Base-by-base conservation (phyloP, 1,140 invertebrate species). In the Lepidotrigona ventralis region DNA sequence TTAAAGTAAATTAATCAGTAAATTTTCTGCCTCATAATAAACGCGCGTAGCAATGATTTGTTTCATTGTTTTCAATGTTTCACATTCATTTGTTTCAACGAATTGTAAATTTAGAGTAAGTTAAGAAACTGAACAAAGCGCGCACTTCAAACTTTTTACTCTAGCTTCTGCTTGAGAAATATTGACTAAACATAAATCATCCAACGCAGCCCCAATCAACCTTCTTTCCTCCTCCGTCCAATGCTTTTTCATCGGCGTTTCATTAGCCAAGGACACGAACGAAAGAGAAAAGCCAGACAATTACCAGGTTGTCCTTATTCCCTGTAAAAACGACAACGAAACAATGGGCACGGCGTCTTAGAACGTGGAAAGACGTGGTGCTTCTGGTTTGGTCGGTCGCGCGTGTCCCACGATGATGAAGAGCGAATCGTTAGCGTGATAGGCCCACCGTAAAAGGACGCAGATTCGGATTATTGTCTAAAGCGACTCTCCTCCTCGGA, bases 401-500 rank as follows among this genome's bases (percentile, higher is more conserved):
- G 46, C 54, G 33, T 69, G 46, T 70, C 39, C 63, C 39, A 17
- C 66, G 56, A 72, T 56, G 56, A 66, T 53, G 69, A 79, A 51
- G 33, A 84, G 33, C 56, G 33, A 71, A 72, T 84, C 77, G 82
- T 79, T 84, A 79, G 68, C 69, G 68, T 26, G 81, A 78, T 78
- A 78, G 64, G 54, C 46, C 56, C 66, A 51, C 17, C 53, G 74
- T 78, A 76, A 73, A 79, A 79, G 76, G 76, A 79, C 77, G 72
- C 64, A 78, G 64, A 86, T 88, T 88, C 74, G 84, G 86, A 85
- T 88, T 88, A 88, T 83, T 85, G 80, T 79, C 77, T 80, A 77
- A 78, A 63, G 78, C 81, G 77, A 73, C 74, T 68, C 66, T 76
- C 79, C 82, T 77, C 29, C 79, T 60, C 70, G 79, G 86, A 88